Base-by-base conservation (phyloP, 64 coral and sea anemone species). In the Platygyra sinensis region DNA sequence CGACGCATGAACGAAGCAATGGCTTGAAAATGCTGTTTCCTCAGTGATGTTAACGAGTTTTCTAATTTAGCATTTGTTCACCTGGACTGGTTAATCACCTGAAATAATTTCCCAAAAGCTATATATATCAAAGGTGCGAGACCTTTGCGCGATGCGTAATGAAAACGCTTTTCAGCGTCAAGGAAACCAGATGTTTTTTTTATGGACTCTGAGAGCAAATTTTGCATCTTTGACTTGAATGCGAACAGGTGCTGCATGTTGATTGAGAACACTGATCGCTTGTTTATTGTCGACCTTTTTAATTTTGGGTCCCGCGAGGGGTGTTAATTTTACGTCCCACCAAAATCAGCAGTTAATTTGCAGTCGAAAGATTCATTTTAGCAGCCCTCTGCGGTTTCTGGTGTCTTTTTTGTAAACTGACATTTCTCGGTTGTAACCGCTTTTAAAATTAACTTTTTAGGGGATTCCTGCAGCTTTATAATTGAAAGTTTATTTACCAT, bases 221-320 rank as follows among this genome's bases (percentile, higher is more conserved):
- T 80, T 52, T 80, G 77, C 50, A 80, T 81, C 24, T 81, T 63
- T 81, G 62, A 81, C 39, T 52, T 77, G 8, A 3, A 10, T 20
- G 8, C 2, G 3, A 59, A 33, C 79, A 81, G 79, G 55, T 81
- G 79, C 28, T 81, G 79, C 28, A 31, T 19, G 27, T 27, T 73
- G 17, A 22, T 81, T 30, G 12, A 19, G 62, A 17, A 30, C 36
- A 22, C 17, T 33, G 20, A 81, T 81, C 59, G 79, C 17, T 81
- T 81, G 36, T 51, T 52, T 12, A 42, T 38, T 5, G 39, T 5
- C 25, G 29, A 80, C 52, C 54, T 12, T 57, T 46, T 57, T 57
- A 57, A 57, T 57, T 57, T 14, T 13, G 54, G 7, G 7, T 57
- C 54, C 0, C 2, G 54, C 11, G 8, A 57, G 54, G 10, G 54